Percentiles rank a stretch among this genome's conserved stretches.
Evolutionary conservation across 1,140 invertebrate genomes (phyloP).

Genomic region (Periplaneta americana): DNA sequence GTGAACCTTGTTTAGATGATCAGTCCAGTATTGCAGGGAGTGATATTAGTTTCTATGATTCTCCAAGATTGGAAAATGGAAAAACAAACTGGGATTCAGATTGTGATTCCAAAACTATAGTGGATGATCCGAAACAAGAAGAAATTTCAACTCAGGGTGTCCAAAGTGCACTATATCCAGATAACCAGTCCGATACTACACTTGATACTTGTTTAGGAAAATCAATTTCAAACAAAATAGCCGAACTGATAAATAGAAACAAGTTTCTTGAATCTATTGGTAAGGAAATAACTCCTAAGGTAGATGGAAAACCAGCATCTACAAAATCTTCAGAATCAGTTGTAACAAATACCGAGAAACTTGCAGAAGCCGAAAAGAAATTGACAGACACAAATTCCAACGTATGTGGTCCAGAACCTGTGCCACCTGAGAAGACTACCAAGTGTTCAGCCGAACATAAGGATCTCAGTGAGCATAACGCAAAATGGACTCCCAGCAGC

Average conservation of each 20-base stretch:
- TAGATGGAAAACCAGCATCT: background rate
- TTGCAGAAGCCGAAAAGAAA: background rate
- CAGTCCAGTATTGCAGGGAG: slow-evolving; percentile 2
- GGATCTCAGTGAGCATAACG: background rate
- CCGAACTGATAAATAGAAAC: slow-evolving; percentile 6
- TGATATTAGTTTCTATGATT: slow-evolving; percentile 1
- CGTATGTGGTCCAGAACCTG: background rate
- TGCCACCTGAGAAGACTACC: background rate
- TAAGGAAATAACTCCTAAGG: background rate
- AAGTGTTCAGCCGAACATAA: background rate
- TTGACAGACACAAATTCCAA: slow-evolving; percentile 11
- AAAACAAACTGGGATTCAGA: background rate
- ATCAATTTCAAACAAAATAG: slow-evolving; percentile 14
- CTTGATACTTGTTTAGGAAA: slow-evolving; percentile 7
- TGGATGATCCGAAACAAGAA: background rate
- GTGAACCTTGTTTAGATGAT: background rate
- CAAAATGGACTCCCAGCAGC: background rate
- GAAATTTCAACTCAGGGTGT: background rate
- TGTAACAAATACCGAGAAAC: background rate
- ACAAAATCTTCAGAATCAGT: background rate
- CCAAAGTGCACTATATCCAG: background rate
- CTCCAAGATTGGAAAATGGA: background rate
- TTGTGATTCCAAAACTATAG: background rate
- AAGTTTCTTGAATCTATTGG: slow-evolving; percentile 1
- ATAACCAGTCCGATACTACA: background rate